These are phyloP conservation scores for Sphaerophoria taeniata DNA, from an alignment of 2,888 invertebrate species.

Conservation along the genomic window DNA sequence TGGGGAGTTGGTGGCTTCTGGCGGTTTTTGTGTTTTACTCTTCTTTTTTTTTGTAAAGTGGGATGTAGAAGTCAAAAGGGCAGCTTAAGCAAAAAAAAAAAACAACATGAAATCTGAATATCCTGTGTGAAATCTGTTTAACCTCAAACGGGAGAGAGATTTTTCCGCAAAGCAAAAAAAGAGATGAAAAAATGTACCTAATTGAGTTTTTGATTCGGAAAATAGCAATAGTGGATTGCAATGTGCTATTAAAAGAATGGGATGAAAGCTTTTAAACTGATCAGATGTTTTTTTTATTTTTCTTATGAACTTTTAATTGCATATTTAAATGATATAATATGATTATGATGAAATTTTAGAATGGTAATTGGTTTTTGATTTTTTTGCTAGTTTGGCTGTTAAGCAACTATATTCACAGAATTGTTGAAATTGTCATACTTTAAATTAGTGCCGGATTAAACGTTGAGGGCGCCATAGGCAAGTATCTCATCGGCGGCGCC, in stretches of 20 bases:
- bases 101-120: conserved; percentile 23
- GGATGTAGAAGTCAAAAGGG: neutral
- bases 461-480: no score
- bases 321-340: no score
- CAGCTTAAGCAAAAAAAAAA: neutral
- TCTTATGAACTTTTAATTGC: neutral
- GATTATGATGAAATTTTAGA: no score
- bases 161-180: neutral
- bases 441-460: no score
- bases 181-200: neutral
- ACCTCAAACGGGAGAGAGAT: conserved; percentile 19
- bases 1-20: conserved; percentile 34
- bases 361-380: no score
- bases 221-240: conserved; percentile 12
- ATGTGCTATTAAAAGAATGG: conserved; percentile 41
- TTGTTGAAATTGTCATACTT: no score
- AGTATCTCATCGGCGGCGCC: no score
- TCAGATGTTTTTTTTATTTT: neutral
- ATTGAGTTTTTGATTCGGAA: conserved; percentile 42
- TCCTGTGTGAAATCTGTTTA: conserved; percentile 47
- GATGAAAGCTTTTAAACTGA: conserved; percentile 34
- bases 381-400: no score
- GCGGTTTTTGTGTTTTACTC: conserved; percentile 36
- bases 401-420: no score
- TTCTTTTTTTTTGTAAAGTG: no score